Evolutionary conservation across 2,888 invertebrate species (phyloP), one percentile per base, ranked within the genome.

Genomic region (Liopterus haemorrhoidalis): DNA sequence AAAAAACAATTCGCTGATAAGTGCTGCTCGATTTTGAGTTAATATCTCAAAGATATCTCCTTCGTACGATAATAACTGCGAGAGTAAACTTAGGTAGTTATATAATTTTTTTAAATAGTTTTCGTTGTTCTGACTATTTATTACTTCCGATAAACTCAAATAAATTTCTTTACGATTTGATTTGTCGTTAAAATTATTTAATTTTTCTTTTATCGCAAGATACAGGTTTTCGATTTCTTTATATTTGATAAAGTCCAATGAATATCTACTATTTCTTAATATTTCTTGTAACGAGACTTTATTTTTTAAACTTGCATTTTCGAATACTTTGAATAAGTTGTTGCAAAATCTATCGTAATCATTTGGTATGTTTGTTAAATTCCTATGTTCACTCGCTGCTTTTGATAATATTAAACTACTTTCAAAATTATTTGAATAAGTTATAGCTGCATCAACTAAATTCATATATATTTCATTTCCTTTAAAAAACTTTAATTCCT

Each of bases 1-100:
- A 56, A 83, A 84, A 48, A 86, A 75, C 59, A 84, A 70, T 54
- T 76, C 75, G 2, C 81, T 80, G 52, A 82, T 76, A 42, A 82
- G 71, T 52, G 76, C 72, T 42, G 77, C 75, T 6, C 81, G 68
- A 55, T 72, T 72, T 48, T 59, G 55, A 1, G 66, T 57, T 22
- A 67, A 53, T n/a, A 65, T 50, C 32, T 63, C 58, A 2, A 60
- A 60, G 20, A 59, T 59, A 45, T 67, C 61, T 18, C 58, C 51
- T 54, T 67, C 65, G 4, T 65, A 58, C 37, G 60, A 63, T 3
- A 64, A 57, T 15, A 77, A 59, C 54, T 72, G 72, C 0, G 73
- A 71, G 22, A 78, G 75, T 0, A 74, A 72, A 62, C 74, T 76
- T 39, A 76, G 68, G 54, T 78, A 79, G 60, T 73, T 75, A 54